Percentiles rank a stretch among this genome's conserved stretches.
phyloP scores from a whole-genome alignment of 2,888 invertebrate species.

The Euplagia quadripunctaria region DNA sequence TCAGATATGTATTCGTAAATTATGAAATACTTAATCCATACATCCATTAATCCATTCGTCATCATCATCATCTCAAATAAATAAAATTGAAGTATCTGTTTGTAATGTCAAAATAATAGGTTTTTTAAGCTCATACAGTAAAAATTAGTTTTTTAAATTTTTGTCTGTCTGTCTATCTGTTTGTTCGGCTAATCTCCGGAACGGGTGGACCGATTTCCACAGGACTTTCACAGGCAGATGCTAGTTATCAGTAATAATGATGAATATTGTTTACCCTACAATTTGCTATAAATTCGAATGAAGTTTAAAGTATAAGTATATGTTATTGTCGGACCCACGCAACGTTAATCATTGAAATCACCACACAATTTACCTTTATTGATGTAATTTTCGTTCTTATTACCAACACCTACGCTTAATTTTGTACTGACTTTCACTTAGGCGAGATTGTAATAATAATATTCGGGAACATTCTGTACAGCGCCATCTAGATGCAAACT shows the following conservation, averaged over 20 bases:
- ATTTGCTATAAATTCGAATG: neutral
- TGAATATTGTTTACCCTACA: neutral
- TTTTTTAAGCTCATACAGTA: too few relatives aligned
- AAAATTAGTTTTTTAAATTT: too few relatives aligned
- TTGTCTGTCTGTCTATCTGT: too few relatives aligned
- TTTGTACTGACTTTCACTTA: constrained; percentile 30
- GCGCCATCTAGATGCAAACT: neutral
- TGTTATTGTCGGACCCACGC: constrained; percentile 22
- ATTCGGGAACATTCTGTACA: neutral
- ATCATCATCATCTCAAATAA: too few relatives aligned
- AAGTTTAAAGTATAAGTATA: constrained; percentile 30
- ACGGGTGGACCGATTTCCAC: too few relatives aligned
- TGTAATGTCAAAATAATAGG: too few relatives aligned
- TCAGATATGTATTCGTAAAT: too few relatives aligned
- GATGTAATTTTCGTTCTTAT: constrained; percentile 40
- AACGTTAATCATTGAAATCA: constrained; percentile 45
- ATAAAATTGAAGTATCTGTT: too few relatives aligned
- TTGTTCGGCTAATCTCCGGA: too few relatives aligned
- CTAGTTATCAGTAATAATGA: constrained; percentile 4
- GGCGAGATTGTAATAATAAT: neutral
- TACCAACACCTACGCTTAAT: constrained; percentile 37
- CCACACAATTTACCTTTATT: constrained; percentile 40
- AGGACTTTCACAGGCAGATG: too few relatives aligned
- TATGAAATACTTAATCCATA: too few relatives aligned
- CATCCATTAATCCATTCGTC: too few relatives aligned